Conservation (phyloP, 2,888 invertebrate genomes). For the Coelopa pilipes region DNA sequence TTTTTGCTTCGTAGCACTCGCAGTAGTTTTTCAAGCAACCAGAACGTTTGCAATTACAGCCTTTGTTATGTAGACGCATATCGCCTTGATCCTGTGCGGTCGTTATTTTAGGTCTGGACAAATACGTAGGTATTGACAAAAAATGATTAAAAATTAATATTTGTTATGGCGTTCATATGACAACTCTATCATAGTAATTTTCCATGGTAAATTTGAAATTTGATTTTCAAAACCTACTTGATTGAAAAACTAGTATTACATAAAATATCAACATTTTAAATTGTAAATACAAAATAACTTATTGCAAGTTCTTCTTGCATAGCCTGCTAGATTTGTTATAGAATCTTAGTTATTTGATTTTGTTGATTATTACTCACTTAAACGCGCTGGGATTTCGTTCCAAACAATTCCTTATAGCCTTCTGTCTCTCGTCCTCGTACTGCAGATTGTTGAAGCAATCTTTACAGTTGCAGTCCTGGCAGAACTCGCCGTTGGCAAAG, state of each 20-base stretch:
- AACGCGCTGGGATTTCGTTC: conserved; percentile 98
- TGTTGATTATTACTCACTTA: conserved; percentile 68
- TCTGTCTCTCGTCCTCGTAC: conserved; percentile 92
- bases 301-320: not conserved
- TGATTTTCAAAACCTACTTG: no score
- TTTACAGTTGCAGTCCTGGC: conserved; percentile 96
- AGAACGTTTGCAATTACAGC: conserved; percentile 98
- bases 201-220: not conserved
- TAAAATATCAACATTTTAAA: no score
- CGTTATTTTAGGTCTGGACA: conserved; percentile 91
- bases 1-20: conserved; percentile 99
- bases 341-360: not conserved
- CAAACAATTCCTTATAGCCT: conserved; percentile 92
- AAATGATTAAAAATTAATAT: not conserved
- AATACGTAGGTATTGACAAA: no score
- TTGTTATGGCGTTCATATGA: not conserved
- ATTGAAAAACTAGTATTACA: no score
- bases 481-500: conserved; percentile 99
- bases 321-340: not conserved
- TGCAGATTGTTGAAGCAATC: conserved; percentile 97
- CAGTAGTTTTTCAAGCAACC: conserved; percentile 99
- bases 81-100: conserved; percentile 82
- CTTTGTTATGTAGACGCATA: conserved; percentile 92
- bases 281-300: no score
- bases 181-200: not conserved